These are phyloP conservation scores for Chesias legatella DNA, from an alignment of 2,888 invertebrate species.

Conservation along the genomic window DNA sequence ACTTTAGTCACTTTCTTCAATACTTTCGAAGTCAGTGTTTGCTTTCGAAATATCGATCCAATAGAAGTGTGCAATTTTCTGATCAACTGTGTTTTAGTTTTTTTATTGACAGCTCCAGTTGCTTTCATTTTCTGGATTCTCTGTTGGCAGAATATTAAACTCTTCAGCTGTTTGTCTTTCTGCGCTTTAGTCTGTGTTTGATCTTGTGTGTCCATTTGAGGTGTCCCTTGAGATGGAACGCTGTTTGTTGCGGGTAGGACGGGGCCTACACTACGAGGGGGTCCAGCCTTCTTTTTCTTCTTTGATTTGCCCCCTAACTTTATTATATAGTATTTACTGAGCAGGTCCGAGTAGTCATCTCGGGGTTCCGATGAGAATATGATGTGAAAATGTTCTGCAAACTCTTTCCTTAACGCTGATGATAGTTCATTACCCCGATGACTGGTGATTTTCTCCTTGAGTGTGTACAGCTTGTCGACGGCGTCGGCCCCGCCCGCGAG, in stretches of 20 bases:
- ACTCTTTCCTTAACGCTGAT: constrained; percentile 61
- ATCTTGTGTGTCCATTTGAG: constrained; percentile 21
- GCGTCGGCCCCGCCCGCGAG: constrained; percentile 73
- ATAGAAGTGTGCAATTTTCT: constrained; percentile 47
- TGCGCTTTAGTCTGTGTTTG: constrained; percentile 12
- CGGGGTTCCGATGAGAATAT: constrained; percentile 73
- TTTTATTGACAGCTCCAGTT: constrained; percentile 38
- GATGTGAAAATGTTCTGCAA: constrained; percentile 71
- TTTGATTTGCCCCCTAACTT: constrained; percentile 30
- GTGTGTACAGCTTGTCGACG: constrained; percentile 59
- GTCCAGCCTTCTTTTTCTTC: constrained; percentile 38
- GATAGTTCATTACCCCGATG: constrained; percentile 52
- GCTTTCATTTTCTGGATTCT: constrained; percentile 41
- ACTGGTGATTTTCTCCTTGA: constrained; percentile 54
- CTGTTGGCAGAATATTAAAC: constrained; percentile 43
- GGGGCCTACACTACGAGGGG: constrained; percentile 35
- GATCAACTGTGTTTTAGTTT: constrained; percentile 40
- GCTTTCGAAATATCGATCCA: constrained; percentile 36
- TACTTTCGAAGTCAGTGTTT: constrained; percentile 42
- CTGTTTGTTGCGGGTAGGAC: constrained; percentile 32
- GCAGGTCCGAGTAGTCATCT: constrained; percentile 58
- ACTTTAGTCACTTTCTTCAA: constrained; percentile 54
- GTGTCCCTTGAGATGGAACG: constrained; percentile 35
- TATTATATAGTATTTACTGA: constrained; percentile 47
- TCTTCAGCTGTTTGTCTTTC: constrained; percentile 29